Percentiles rank a stretch among this genome's conserved stretches.
phyloP scores from a whole-genome alignment of 2,888 invertebrate genomes.

The Aphrophora alni region DNA sequence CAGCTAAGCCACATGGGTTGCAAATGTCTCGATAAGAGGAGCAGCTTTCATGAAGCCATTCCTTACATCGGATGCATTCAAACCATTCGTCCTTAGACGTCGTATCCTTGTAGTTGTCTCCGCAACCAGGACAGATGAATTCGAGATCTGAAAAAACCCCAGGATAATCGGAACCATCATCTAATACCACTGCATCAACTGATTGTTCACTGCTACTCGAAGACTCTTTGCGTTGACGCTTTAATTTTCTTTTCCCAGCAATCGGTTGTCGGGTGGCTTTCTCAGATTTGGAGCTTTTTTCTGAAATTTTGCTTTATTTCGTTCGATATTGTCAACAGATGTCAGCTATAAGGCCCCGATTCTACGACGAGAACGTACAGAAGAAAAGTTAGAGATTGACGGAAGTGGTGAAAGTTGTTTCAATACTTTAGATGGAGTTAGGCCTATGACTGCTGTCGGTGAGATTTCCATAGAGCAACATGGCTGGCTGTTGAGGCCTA shows the following conservation, averaged over 20 bases:
- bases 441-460: neutral
- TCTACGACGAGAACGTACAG: neutral
- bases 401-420: neutral
- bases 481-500: neutral
- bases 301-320: neutral
- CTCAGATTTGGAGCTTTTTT: neutral
- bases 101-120: neutral
- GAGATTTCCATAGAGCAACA: neutral
- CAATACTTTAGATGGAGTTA: neutral
- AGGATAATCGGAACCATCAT: neutral
- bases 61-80: neutral
- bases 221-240: neutral
- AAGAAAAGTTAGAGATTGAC: neutral
- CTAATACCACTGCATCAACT: neutral
- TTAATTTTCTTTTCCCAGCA: neutral
- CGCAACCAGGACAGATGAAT: neutral
- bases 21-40: neutral
- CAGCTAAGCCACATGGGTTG: neutral
- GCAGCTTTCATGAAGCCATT: neutral
- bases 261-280: neutral
- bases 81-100: conserved; percentile 4
- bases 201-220: neutral
- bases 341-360: neutral
- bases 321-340: neutral
- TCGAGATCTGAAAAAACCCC: neutral